phyloP scores from a whole-genome alignment of 92 coral and sea anemone species.

The Actinernus sp. region DNA sequence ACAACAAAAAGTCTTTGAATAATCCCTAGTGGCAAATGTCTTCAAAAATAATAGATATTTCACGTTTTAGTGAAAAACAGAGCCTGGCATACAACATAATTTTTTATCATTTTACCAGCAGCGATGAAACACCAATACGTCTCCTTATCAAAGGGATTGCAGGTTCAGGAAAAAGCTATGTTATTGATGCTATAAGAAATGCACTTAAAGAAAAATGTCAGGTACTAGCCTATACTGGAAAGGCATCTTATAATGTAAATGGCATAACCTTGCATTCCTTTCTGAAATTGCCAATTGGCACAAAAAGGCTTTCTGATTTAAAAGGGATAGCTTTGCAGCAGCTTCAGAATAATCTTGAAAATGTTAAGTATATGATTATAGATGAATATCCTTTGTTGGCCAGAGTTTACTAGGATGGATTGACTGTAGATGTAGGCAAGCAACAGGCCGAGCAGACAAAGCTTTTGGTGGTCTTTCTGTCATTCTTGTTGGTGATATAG shows the following conservation, averaged over 20 bases:
- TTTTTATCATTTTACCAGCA: slow-evolving; percentile 18
- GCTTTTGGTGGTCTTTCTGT: slow-evolving; percentile 67
- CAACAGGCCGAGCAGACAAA: slow-evolving; percentile 37
- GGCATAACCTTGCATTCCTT: slow-evolving; percentile 58
- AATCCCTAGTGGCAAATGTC: slow-evolving; percentile 2
- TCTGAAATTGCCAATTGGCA: slow-evolving; percentile 52
- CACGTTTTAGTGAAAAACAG: slow-evolving; percentile 39
- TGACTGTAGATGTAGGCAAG: slow-evolving; percentile 56
- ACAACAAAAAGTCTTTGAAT: slow-evolving; percentile 7
- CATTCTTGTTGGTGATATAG: slow-evolving; percentile 64
- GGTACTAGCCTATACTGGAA: slow-evolving; percentile 54
- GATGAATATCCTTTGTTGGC: slow-evolving; percentile 72
- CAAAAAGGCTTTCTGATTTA: slow-evolving; percentile 58
- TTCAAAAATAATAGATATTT: slow-evolving; percentile 39
- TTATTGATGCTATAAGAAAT: slow-evolving; percentile 5
- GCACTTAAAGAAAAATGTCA: slow-evolving; percentile 1
- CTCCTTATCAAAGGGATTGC: slow-evolving; percentile 6
- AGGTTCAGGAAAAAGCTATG: slow-evolving; percentile 8
- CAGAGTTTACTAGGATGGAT: slow-evolving; percentile 44
- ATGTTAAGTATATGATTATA: slow-evolving; percentile 54
- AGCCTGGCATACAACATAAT: slow-evolving; percentile 35
- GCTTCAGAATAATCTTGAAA: slow-evolving; percentile 61
- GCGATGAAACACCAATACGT: slow-evolving; percentile 7
- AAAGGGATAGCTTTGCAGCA: slow-evolving; percentile 73
- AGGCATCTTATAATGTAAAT: slow-evolving; percentile 61